These are phyloP conservation scores for Oppia nitens DNA, from an alignment of 1,140 invertebrate species.

Conservation along the genomic window DNA sequence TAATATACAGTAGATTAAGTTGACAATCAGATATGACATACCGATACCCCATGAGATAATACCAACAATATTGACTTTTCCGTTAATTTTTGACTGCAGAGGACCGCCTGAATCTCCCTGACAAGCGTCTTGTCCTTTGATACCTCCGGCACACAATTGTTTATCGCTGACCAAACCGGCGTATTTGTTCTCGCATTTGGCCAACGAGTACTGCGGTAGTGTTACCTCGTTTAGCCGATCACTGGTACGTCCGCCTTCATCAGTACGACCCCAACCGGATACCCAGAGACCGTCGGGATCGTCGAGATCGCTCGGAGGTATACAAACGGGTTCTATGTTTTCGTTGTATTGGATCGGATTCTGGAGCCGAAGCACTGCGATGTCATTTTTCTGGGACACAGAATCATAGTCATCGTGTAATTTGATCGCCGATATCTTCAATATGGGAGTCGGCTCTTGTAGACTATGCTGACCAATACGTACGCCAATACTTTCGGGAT, in stretches of 20 bases:
- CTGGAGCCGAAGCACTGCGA: neutral
- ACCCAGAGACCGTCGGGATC: neutral
- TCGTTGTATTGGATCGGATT: neutral
- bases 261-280: conserved; percentile 2
- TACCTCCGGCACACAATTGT: conserved; percentile 7
- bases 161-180: neutral
- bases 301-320: neutral
- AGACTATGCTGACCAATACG: neutral
- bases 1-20: no score
- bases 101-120: conserved; percentile 14
- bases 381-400: conserved; percentile 3
- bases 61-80: neutral
- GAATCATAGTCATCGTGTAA: conserved; percentile 2
- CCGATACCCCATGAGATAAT: conserved; percentile 1
- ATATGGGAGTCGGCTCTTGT: neutral
- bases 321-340: neutral
- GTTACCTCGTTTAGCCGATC: neutral
- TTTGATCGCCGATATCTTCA: neutral
- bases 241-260: conserved; percentile 2
- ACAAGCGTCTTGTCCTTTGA: conserved; percentile 7
- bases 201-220: neutral
- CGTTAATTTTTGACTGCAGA: neutral
- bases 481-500: neutral
- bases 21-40: neutral
- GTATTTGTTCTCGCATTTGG: neutral